Evolutionary conservation across 2,888 invertebrate species (phyloP), one percentile per base, ranked within the genome.

Genomic region (Ormyrus labotus): DNA sequence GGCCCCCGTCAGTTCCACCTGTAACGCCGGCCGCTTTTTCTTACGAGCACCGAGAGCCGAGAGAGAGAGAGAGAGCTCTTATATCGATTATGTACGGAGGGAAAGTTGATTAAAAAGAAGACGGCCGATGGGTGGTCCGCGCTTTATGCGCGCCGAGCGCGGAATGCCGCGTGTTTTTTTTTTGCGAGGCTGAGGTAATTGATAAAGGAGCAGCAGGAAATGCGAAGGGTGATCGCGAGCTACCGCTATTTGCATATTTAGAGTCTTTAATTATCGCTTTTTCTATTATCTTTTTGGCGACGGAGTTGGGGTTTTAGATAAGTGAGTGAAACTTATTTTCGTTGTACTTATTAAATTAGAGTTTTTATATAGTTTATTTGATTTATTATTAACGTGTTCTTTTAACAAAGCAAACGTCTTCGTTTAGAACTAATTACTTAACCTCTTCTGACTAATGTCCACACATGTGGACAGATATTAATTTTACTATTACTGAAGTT

Each of bases 11-110:
- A 13, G 61, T 55, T 55, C 57, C 3, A 19, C 19, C 19, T 63
- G 63, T 53, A 53, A 63, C 34, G 50, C 11, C 8, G 11, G 50
- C 74, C 48, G 48, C 60, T 70, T 58, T 58, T 58, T 58, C 13
- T 70, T 50, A 50, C 58, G 60, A 50, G 47, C 53, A 45, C 51
- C 7, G 45, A 10, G 8, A 13, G 8, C 68, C 11, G 55, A 7
- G 19, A 53, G 19, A 19, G 45, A 50, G 55, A 7, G 19, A 53
- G 19, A 19, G 45, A 50, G 60, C 13, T 19, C 34, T 55, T 13
- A 50, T 63, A 68, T 76, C 53, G 60, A 60, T 76, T 69, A 61
- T 51, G 68, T 51, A 53, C 10, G 50, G 34, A 47, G 68, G 13
- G 53, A 50, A 34, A 51, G 68, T 68, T 65, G 51, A 60, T 61